Percentiles rank a stretch among this genome's conserved stretches.
phyloP scores from a whole-genome alignment of 2,113 vertebrate species.

The Picathartes gymnocephalus region DNA sequence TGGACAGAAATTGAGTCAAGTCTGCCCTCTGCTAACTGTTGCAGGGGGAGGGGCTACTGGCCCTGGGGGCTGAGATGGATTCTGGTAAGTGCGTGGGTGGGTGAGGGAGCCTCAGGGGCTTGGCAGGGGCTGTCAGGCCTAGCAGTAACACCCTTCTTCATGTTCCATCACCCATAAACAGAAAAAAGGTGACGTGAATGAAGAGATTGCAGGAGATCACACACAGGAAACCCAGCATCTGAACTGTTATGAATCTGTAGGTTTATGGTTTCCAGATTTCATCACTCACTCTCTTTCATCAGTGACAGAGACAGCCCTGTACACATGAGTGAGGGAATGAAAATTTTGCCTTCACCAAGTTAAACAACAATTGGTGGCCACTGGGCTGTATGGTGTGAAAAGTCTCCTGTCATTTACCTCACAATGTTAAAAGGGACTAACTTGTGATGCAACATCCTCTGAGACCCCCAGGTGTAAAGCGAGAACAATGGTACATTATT shows the following conservation, averaged over 20 bases:
- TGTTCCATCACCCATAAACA: not conserved
- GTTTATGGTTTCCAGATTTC: not conserved
- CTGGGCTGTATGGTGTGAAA: not conserved
- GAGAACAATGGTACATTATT: not conserved
- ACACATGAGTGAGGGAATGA: not conserved
- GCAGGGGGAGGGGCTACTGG: no score
- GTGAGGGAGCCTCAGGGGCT: fast-evolving
- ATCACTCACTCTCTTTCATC: not conserved
- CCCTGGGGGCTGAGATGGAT: not conserved
- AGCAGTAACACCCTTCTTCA: not conserved
- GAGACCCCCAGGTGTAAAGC: not conserved
- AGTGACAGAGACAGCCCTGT: not conserved
- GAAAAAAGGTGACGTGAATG: not conserved
- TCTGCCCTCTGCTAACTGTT: not conserved
- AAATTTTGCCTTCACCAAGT: not conserved
- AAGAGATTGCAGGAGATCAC: not conserved
- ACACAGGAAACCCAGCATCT: not conserved
- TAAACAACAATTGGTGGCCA: not conserved
- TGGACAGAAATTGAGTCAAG: not conserved
- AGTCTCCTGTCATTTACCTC: not conserved
- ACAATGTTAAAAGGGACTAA: not conserved
- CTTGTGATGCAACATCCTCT: not conserved
- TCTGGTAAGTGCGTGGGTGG: no score
- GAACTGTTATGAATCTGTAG: not conserved
- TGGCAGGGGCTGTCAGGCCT: not conserved